Percentiles rank a stretch among this genome's conserved stretches.
phyloP scores from a whole-genome alignment of 2,113 vertebrate species.

The Rhinoderma darwinii region DNA sequence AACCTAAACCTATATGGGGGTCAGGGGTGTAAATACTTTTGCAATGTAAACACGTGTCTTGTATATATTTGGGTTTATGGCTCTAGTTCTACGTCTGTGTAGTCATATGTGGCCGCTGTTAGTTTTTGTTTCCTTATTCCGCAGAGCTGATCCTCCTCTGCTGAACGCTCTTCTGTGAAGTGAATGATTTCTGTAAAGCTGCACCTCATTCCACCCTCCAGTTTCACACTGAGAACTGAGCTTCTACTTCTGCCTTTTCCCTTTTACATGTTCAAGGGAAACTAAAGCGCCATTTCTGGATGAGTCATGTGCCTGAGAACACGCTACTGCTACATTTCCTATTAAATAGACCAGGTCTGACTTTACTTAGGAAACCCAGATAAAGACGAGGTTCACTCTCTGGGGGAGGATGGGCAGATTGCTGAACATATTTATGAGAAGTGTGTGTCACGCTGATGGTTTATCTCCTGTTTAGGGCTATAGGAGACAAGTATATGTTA shows the following conservation, averaged over 20 bases:
- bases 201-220: slow-evolving; percentile 2
- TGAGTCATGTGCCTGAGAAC: slow-evolving; percentile 15
- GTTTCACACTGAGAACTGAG: slow-evolving; percentile 8
- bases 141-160: background rate
- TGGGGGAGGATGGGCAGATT: background rate
- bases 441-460: background rate
- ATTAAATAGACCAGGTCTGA: background rate
- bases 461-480: background rate
- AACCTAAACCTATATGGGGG: background rate
- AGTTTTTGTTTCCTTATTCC: background rate
- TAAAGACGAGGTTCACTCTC: background rate
- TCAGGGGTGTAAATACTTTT: background rate
- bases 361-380: slow-evolving; percentile 11
- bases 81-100: background rate
- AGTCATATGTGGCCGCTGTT: background rate
- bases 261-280: background rate
- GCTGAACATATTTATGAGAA: background rate
- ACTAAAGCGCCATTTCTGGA: background rate
- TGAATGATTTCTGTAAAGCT: background rate
- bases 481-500: too few relatives aligned
- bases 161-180: slow-evolving; percentile 12
- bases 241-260: background rate
- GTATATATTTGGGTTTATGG: background rate
- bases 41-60: background rate
- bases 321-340: background rate